Evolutionary conservation across 2,113 vertebrate species (phyloP).

Genomic region (Grantiella picta): DNA sequence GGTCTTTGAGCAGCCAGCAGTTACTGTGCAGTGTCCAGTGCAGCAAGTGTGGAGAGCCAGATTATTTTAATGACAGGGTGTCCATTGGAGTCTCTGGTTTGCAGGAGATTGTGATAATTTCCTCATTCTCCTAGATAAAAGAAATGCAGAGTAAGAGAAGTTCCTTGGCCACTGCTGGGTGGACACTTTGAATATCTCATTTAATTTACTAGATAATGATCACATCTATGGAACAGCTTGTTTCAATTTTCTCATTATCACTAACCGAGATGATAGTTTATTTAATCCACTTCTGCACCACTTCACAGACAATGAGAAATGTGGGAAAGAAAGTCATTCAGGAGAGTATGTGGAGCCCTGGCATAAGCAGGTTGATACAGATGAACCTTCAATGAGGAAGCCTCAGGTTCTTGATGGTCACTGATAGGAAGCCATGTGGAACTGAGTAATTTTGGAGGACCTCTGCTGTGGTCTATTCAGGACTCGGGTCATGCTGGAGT

Average conservation of each 20-base stretch:
- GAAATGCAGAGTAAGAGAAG: not conserved
- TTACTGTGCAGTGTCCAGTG: not conserved
- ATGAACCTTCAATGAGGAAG: not conserved
- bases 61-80: not conserved
- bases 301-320: slow-evolving; percentile 32
- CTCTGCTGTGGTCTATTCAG: not conserved
- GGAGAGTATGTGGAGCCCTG: not conserved
- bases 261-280: not conserved
- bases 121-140: slow-evolving; percentile 20
- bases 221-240: slow-evolving; percentile 44
- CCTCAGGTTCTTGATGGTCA: not conserved
- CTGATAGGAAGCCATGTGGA: not conserved
- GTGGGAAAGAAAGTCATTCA: not conserved
- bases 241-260: slow-evolving; percentile 61
- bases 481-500: not conserved
- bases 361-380: fast-evolving
- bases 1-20: not conserved
- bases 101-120: not conserved
- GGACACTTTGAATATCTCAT: slow-evolving; percentile 33
- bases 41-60: not conserved
- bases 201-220: slow-evolving; percentile 60
- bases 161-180: slow-evolving; percentile 21
- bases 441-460: not conserved
- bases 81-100: not conserved
- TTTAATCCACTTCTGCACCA: slow-evolving; percentile 40